phyloP scores from a whole-genome alignment of 2,797 vertebrate genomes.

The Rhinoraja longicauda region DNA sequence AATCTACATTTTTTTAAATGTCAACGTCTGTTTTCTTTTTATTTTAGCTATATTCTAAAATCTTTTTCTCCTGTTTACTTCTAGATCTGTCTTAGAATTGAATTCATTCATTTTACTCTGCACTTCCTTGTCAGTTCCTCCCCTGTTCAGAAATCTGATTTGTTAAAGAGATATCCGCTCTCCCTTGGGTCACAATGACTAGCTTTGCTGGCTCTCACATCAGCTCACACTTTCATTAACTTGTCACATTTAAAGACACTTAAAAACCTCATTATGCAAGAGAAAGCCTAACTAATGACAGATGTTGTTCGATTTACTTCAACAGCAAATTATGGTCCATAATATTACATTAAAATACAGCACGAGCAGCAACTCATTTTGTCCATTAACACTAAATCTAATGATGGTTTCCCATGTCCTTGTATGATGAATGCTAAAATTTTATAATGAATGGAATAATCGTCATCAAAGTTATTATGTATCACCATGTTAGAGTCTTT shows the following conservation, averaged over 20 bases:
- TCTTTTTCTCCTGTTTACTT: not conserved
- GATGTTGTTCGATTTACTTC: not conserved
- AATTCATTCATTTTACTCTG: not conserved
- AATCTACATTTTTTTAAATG: no score
- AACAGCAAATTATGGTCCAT: not conserved
- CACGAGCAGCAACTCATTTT: not conserved
- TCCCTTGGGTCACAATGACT: not conserved
- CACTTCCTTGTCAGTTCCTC: not conserved
- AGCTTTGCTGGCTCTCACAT: not conserved
- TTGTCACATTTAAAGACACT: not conserved
- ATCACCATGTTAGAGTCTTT: not conserved
- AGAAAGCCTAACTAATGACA: not conserved
- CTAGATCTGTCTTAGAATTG: not conserved
- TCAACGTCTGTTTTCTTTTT: not conserved
- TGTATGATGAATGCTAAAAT: not conserved
- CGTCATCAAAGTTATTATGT: not conserved
- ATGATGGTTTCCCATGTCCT: not conserved
- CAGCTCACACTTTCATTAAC: not conserved
- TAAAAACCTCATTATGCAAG: not conserved
- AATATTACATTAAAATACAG: constrained; percentile 3
- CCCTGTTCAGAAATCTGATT: not conserved
- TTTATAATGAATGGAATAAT: not conserved
- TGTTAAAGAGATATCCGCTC: no score
- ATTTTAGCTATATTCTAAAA: not conserved
- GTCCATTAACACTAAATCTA: not conserved